Evolutionary conservation across 2,797 vertebrate species (phyloP).

Genomic region (Crypturellus tataupa): DNA sequence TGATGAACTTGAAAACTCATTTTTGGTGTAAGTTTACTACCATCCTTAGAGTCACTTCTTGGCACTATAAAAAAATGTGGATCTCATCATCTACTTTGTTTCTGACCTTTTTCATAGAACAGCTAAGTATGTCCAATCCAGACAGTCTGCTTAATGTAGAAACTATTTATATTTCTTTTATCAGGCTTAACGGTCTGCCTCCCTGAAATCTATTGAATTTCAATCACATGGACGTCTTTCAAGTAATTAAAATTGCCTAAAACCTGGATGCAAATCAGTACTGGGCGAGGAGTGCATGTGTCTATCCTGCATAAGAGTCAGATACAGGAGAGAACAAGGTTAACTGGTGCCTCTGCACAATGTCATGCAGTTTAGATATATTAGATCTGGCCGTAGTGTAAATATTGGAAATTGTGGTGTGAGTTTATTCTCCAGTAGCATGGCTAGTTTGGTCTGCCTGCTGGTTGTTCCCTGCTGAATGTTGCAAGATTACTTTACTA

Average conservation of each 20-base stretch:
- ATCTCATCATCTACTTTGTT: neutral
- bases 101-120: neutral
- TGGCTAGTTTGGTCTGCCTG: neutral
- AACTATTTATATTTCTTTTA: neutral
- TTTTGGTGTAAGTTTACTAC: neutral
- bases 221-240: neutral
- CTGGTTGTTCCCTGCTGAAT: neutral
- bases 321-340: neutral
- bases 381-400: neutral
- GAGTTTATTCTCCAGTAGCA: neutral
- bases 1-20: neutral
- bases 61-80: neutral
- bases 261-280: neutral
- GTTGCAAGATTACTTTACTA: neutral
- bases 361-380: neutral
- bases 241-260: neutral
- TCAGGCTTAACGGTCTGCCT: too few relatives aligned
- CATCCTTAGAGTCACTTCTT: neutral
- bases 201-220: neutral
- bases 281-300: rapidly evolving
- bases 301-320: neutral
- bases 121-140: neutral
- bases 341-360: neutral
- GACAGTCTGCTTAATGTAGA: neutral
- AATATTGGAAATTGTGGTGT: neutral